Percentiles rank a stretch among this genome's conserved stretches.
These are phyloP conservation scores for Pogonophryne albipinna DNA, from an alignment of 2,797 vertebrate species.

Conservation along the genomic window DNA sequence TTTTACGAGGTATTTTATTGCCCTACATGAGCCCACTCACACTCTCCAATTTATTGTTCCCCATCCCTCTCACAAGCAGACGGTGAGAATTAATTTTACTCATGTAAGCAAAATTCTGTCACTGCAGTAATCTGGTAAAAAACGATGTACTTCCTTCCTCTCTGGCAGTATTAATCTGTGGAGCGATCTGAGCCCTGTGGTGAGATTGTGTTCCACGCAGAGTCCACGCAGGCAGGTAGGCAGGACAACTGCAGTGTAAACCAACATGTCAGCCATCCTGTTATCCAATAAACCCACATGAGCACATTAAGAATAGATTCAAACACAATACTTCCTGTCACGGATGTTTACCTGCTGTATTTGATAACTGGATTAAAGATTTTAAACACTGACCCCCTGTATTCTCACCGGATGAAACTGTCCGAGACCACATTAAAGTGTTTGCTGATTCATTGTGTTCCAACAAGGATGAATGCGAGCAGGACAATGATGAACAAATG, in stretches of 20 bases:
- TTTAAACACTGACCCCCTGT: not conserved
- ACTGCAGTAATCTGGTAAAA: constrained; percentile 42
- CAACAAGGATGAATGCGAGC: not conserved
- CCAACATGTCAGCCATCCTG: constrained; percentile 48
- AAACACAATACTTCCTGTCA: constrained; percentile 22
- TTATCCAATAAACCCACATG: constrained; percentile 26
- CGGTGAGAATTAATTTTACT: constrained; percentile 59
- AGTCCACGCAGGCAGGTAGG: constrained; percentile 53
- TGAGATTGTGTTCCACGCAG: constrained; percentile 48
- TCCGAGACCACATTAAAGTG: not conserved
- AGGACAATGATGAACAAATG: not conserved
- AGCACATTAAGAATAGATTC: constrained; percentile 39
- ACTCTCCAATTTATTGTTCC: constrained; percentile 42
- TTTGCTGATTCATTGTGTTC: not conserved
- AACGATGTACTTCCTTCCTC: constrained; percentile 55
- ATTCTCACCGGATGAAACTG: constrained; percentile 11
- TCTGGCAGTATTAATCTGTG: constrained; percentile 60
- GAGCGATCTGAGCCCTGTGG: constrained; percentile 55
- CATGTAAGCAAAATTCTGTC: constrained; percentile 66
- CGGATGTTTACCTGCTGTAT: constrained; percentile 24
- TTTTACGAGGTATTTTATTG: constrained; percentile 52
- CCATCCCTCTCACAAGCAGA: constrained; percentile 42
- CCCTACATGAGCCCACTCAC: constrained; percentile 25
- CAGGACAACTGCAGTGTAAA: constrained; percentile 43
- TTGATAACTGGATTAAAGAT: constrained; percentile 13